These are phyloP conservation scores for Acanthisitta chloris DNA, from an alignment of 2,113 vertebrate species.

Conservation along the genomic window DNA sequence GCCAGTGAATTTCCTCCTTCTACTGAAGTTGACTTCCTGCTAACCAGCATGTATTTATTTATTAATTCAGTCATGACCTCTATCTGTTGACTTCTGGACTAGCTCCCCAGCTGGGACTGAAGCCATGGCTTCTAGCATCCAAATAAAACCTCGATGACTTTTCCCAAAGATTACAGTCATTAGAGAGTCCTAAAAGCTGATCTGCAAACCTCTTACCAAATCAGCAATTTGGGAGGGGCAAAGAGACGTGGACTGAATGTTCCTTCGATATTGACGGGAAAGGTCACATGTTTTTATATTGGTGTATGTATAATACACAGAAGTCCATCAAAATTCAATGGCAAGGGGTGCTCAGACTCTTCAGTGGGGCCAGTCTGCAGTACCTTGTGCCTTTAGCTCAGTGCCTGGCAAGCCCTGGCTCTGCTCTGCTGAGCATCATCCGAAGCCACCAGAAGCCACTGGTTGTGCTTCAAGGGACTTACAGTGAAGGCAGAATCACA, in stretches of 20 bases:
- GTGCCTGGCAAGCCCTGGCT: not conserved
- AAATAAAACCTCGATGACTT: slow-evolving; percentile 47
- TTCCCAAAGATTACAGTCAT: not conserved
- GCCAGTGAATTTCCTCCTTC: slow-evolving; percentile 13
- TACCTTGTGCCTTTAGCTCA: not conserved
- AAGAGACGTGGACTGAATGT: not conserved
- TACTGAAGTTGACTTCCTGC: slow-evolving; percentile 7
- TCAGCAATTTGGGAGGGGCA: not conserved
- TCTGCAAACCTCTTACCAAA: not conserved
- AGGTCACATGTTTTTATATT: not conserved
- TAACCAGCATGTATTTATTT: slow-evolving; percentile 35
- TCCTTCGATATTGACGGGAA: not conserved
- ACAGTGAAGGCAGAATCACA: not conserved
- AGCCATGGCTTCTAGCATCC: slow-evolving; percentile 39
- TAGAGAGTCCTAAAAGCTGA: not conserved
- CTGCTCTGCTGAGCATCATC: not conserved
- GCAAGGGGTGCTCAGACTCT: not conserved
- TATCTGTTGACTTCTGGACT: slow-evolving; percentile 49
- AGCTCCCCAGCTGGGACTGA: slow-evolving; percentile 25
- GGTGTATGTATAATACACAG: not conserved
- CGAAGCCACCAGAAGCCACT: not conserved
- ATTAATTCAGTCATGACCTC: slow-evolving; percentile 44
- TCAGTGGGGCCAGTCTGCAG: not conserved
- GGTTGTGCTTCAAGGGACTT: not conserved
- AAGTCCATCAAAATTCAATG: not conserved